A percentile compares a stretch with the other conserved stretches of the same genome.
phyloP scores from a whole-genome alignment of 2,113 vertebrate species.

The Osmerus eperlanus region DNA sequence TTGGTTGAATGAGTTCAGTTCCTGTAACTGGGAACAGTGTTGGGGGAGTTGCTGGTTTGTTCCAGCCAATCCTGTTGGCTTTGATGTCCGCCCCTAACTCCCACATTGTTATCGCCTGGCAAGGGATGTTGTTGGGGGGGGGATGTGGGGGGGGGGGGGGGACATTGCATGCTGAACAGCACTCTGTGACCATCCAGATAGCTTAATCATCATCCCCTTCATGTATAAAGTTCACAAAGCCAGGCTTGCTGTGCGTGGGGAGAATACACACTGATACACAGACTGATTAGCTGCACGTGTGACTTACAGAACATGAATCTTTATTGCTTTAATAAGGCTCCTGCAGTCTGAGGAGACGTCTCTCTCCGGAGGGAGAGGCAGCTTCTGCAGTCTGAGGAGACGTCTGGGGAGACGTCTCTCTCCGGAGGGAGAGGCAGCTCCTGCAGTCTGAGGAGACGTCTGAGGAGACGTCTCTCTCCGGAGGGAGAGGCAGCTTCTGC shows the following conservation, averaged over 20 bases:
- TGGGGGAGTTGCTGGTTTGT: too few relatives aligned
- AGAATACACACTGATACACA: background rate
- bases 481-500: too few relatives aligned
- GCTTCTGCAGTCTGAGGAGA: too few relatives aligned
- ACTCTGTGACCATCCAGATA: background rate
- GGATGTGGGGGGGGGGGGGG: slow-evolving; percentile 8
- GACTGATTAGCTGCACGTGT: too few relatives aligned
- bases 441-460: too few relatives aligned
- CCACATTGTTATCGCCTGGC: background rate
- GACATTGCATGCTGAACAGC: too few relatives aligned
- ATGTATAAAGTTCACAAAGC: background rate
- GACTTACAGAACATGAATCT: slow-evolving; percentile 13
- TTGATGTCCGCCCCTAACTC: too few relatives aligned
- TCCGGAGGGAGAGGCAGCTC: too few relatives aligned
- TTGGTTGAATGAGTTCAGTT: background rate
- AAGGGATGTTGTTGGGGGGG: background rate
- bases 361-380: too few relatives aligned
- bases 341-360: background rate
- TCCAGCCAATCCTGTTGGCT: too few relatives aligned
- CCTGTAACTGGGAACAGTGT: slow-evolving; percentile 22
- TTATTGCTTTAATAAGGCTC: slow-evolving; percentile 33
- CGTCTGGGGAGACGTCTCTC: too few relatives aligned
- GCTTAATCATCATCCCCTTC: background rate
- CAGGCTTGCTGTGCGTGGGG: background rate
- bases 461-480: too few relatives aligned